Percentiles rank a stretch among this genome's conserved stretches.
Evolutionary conservation across 2,797 vertebrate species (phyloP).

Genomic region (Delichon dasypus): DNA sequence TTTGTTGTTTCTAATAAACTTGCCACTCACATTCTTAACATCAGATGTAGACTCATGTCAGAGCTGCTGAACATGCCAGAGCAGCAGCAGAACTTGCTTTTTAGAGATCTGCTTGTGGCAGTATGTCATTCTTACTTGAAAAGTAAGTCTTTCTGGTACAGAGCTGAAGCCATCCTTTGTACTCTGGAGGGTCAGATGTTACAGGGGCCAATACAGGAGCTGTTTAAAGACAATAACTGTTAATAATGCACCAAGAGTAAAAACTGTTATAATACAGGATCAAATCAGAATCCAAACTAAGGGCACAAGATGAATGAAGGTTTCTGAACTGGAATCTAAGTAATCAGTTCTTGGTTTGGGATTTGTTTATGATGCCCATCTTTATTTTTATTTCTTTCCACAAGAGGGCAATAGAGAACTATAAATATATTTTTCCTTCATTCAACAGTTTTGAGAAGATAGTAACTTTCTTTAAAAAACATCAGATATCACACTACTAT

Average conservation of each 20-base stretch:
- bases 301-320: background rate
- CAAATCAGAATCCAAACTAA: background rate
- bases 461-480: background rate
- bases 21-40: background rate
- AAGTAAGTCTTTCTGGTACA: background rate
- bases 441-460: background rate
- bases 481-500: background rate
- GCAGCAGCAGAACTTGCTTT: background rate
- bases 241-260: background rate
- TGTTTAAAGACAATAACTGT: background rate
- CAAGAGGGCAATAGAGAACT: slow-evolving; percentile 48
- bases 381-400: slow-evolving; percentile 37
- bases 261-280: background rate
- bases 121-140: background rate
- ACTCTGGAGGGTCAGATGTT: background rate
- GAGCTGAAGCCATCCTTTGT: background rate
- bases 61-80: background rate
- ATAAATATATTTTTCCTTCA: background rate
- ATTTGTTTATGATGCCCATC: background rate
- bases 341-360: background rate
- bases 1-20: background rate
- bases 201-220: accelerated
- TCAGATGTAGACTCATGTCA: background rate
- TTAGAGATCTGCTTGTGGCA: background rate
- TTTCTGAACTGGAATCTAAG: background rate